Base-by-base conservation (phyloP, 23 tunicate species). In the Trididemnum clinides region DNA sequence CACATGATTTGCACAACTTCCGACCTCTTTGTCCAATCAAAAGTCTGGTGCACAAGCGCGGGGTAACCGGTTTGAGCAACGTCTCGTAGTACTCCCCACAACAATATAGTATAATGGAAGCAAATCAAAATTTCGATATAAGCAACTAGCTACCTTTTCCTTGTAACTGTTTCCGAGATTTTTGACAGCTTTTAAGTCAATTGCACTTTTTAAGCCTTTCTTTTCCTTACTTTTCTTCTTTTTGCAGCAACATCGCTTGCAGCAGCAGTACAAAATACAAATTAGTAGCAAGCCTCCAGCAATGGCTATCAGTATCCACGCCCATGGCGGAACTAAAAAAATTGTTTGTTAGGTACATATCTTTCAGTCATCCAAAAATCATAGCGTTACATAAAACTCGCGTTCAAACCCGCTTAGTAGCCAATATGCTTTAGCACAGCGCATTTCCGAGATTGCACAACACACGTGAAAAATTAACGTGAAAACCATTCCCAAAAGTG, bases 201-300 rank as follows among this genome's bases (percentile, higher is more conserved):
- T 92, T 32, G 97, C 85, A 71, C 76, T 86, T 65, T 97, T 97
- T 33, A 97, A 33, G 37, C 97, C 97, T 85, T 97, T 97, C 80
- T 97, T 97, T 37, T 97, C 99, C 64, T 81, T 50, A 6, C 81
- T 88, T 50, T 90, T 88, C 88, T 96, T 96, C 59, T 89, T 89
- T 28, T 86, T 93, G 69, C 91, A 86, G 65, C 99, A 97, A 50
- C 99, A 84, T 58, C 95, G 83, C 39, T 95, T 93, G 63, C 99
- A 97, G 77, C 92, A 88, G 50, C 97, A 97, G 82, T 85, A 94
- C 37, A 94, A 49, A 33, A 94, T 50, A 57, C 94, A 89, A 33
- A 94, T 82, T 15, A 89, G 69, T 0, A 94, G 64, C 33, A 89
- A 86, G 2, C 98, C 98, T 6, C 94, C 98, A 0, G 90, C 98